These are phyloP conservation scores for Cyclura pinguis DNA, from an alignment of 2,797 vertebrate genomes.

Conservation along the genomic window DNA sequence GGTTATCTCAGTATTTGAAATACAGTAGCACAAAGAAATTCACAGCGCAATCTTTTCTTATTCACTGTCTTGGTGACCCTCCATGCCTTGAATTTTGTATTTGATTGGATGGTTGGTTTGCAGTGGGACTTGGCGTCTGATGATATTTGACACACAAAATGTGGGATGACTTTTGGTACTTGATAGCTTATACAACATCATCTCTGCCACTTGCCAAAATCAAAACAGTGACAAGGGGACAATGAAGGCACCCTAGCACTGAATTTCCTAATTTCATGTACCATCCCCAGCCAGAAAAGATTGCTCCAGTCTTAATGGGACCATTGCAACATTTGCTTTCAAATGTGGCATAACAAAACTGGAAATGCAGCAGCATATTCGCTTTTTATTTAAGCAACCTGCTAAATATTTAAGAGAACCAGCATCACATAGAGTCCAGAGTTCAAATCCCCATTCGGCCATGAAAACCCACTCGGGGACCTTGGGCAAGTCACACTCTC, in stretches of 20 bases:
- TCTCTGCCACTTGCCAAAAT: constrained; percentile 4
- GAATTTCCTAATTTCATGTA: background rate
- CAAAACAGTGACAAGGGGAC: background rate
- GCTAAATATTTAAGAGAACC: background rate
- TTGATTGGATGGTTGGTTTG: background rate
- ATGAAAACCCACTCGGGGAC: no score
- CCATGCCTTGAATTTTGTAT: background rate
- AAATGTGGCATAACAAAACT: background rate
- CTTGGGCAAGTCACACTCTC: no score
- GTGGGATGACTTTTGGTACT: background rate
- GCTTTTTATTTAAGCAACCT: background rate
- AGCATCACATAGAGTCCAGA: no score
- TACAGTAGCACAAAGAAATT: background rate
- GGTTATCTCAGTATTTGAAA: background rate
- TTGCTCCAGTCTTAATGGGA: background rate
- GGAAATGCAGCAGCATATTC: background rate
- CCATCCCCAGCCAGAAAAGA: background rate
- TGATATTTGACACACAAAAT: background rate
- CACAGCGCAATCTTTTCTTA: background rate
- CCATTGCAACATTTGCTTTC: background rate
- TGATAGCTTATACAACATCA: background rate
- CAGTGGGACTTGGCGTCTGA: background rate
- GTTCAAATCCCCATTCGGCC: no score
- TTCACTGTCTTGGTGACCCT: background rate
- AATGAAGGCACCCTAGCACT: background rate